These are phyloP conservation scores for Dicyrtomina minuta DNA, from an alignment of 2,888 invertebrate species.

Conservation along the genomic window DNA sequence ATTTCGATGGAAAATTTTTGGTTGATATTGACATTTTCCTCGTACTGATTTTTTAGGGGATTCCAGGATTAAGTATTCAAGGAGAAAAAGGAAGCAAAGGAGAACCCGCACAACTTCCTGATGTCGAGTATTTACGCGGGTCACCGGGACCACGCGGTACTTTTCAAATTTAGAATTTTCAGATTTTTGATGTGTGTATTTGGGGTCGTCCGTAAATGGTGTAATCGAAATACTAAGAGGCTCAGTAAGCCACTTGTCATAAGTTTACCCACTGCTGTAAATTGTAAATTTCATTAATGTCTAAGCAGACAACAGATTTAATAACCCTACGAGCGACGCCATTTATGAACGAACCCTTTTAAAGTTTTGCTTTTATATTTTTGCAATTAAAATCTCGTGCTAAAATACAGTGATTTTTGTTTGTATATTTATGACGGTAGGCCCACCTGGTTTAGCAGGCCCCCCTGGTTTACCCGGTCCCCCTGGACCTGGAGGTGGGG, in stretches of 20 bases:
- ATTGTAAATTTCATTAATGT: no score
- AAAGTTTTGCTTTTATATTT: no score
- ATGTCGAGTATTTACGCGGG: conserved; percentile 6
- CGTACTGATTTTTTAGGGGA: neutral
- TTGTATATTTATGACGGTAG: neutral
- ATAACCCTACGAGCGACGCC: no score
- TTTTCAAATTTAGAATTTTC: no score
- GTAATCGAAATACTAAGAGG: no score
- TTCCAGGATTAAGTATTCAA: conserved; percentile 20
- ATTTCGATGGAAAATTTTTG: neutral
- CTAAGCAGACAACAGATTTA: no score
- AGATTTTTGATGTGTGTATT: no score
- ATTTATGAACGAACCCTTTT: no score
- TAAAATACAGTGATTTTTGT: neutral
- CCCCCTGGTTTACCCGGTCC: conserved; percentile 7
- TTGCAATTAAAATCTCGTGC: neutral
- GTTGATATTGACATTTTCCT: neutral
- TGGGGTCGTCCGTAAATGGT: no score
- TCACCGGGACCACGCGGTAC: conserved; percentile 20
- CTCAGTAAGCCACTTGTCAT: no score
- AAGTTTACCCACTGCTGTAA: no score
- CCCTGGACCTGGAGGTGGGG: conserved; percentile 3
- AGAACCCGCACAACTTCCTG: conserved; percentile 16
- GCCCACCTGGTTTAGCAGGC: no score
- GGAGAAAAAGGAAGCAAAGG: conserved; percentile 24